Evolutionary conservation across 2,797 vertebrate genomes (phyloP).

Genomic region (Scyliorhinus canicula): DNA sequence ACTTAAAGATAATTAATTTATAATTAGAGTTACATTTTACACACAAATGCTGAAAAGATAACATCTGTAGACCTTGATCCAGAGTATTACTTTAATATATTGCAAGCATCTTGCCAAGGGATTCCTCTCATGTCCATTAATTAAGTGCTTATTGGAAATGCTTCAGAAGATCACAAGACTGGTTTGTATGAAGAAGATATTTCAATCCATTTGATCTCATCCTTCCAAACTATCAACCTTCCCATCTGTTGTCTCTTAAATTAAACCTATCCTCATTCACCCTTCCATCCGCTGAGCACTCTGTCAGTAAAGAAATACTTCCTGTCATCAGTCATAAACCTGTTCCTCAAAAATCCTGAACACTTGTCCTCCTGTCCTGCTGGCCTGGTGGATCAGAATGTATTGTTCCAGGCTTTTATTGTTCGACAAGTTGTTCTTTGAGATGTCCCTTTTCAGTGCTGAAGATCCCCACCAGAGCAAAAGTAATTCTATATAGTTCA

Average conservation of each 20-base stretch:
- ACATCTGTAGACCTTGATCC: neutral
- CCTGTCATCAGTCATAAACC: neutral
- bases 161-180: conserved; percentile 5
- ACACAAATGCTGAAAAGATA: neutral
- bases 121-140: neutral
- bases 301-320: neutral
- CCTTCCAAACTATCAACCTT: neutral
- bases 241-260: neutral
- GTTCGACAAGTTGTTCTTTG: neutral
- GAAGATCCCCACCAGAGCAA: neutral
- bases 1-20: neutral
- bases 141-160: neutral
- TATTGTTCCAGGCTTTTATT: neutral
- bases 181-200: neutral
- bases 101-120: neutral
- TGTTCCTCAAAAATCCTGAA: neutral
- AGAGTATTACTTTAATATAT: conserved; percentile 16
- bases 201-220: neutral
- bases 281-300: neutral
- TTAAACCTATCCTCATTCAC: neutral
- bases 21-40: neutral
- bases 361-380: neutral
- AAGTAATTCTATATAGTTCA: neutral
- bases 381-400: neutral
- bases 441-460: neutral